These are phyloP conservation scores for Limnephilus marmoratus DNA, from an alignment of 2,888 invertebrate species.

Conservation along the genomic window DNA sequence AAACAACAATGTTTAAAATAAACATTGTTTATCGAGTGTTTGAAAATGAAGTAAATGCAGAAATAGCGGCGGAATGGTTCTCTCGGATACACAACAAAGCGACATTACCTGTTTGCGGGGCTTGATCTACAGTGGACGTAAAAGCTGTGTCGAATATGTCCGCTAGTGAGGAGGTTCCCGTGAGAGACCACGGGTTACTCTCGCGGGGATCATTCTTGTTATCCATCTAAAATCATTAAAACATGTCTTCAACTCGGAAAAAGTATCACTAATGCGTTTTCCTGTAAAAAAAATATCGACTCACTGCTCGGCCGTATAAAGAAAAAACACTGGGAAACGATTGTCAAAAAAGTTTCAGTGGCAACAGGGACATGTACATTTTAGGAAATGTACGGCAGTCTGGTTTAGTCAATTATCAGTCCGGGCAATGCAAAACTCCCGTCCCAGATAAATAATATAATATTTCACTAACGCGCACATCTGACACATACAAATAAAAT, in stretches of 20 bases:
- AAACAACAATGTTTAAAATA: background rate
- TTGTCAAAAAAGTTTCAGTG: constrained; percentile 53
- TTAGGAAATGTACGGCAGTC: constrained; percentile 21
- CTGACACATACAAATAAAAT: constrained; percentile 58
- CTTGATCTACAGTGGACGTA: constrained; percentile 76
- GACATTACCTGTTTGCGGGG: constrained; percentile 66
- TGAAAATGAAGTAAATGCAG: constrained; percentile 8
- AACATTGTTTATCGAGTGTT: background rate
- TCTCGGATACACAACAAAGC: constrained; percentile 13
- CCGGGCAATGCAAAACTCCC: constrained; percentile 6
- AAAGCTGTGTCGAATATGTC: constrained; percentile 82
- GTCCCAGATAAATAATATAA: constrained; percentile 41
- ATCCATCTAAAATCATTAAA: constrained; percentile 59
- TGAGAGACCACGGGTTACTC: constrained; percentile 52
- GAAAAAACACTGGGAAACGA: constrained; percentile 31
- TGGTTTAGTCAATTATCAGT: constrained; percentile 33
- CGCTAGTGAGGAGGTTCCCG: constrained; percentile 76
- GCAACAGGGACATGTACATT: constrained; percentile 30
- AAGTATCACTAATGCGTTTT: constrained; percentile 46
- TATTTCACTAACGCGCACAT: constrained; percentile 52
- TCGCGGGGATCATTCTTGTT: constrained; percentile 59
- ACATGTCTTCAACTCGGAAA: constrained; percentile 41
- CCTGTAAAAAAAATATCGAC: constrained; percentile 47
- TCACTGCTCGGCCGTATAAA: constrained; percentile 45
- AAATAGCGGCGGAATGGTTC: background rate